Evolutionary conservation across 1,140 invertebrate species (phyloP).

Genomic region (Drosophila mojavensis): DNA sequence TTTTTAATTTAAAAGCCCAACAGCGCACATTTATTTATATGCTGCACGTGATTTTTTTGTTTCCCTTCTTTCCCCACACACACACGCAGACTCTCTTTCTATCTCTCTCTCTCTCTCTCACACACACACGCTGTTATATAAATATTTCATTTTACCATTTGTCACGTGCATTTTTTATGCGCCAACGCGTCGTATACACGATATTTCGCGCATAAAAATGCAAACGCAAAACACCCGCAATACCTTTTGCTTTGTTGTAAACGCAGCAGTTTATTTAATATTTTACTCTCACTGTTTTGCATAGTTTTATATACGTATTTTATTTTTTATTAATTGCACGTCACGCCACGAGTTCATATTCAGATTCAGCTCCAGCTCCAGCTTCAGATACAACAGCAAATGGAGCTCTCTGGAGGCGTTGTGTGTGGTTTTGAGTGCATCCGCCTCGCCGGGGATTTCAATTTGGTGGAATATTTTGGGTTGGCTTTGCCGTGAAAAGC

Average conservation of each 20-base stretch:
- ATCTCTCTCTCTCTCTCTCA: background rate
- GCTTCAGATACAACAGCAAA: background rate
- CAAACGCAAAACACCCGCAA: slow-evolving; percentile 35
- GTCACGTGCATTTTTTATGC: slow-evolving; percentile 79
- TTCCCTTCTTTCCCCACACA: slow-evolving; percentile 23
- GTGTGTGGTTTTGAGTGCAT: slow-evolving; percentile 7
- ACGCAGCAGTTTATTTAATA: slow-evolving; percentile 31
- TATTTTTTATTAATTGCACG: slow-evolving; percentile 46
- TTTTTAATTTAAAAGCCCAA: slow-evolving; percentile 79
- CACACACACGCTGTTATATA: slow-evolving; percentile 55
- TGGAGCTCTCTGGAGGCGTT: background rate
- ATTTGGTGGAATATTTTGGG: slow-evolving; percentile 6
- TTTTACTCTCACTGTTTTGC: slow-evolving; percentile 13
- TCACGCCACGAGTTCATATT: slow-evolving; percentile 8
- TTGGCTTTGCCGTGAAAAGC: slow-evolving; percentile 9
- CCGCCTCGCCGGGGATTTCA: slow-evolving; percentile 16
- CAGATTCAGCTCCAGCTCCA: background rate
- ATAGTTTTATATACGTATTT: slow-evolving; percentile 24
- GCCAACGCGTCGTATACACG: slow-evolving; percentile 70
- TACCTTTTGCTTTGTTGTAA: slow-evolving; percentile 33
- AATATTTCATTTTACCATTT: slow-evolving; percentile 79
- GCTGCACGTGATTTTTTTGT: slow-evolving; percentile 72
- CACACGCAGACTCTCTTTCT: background rate
- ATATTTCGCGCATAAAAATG: slow-evolving; percentile 49
- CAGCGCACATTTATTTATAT: slow-evolving; percentile 73